phyloP scores from a whole-genome alignment of 2,113 vertebrate genomes.

The Eurypyga helias region DNA sequence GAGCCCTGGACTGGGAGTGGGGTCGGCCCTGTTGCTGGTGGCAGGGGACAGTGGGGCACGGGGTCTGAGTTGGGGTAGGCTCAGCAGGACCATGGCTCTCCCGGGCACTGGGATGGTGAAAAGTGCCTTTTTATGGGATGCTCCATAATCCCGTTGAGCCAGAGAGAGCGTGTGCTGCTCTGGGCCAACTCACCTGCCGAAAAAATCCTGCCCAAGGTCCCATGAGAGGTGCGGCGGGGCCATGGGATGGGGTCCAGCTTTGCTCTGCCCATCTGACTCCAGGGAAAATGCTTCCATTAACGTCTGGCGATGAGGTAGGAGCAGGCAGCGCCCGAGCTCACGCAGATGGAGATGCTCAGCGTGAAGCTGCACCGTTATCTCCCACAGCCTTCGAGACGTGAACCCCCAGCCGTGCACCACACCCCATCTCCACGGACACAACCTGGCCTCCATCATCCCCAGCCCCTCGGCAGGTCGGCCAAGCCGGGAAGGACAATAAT shows the following conservation, averaged over 20 bases:
- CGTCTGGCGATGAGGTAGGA: neutral
- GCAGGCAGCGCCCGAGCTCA: neutral
- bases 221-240: neutral
- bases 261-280: neutral
- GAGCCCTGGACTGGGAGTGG: rapidly evolving
- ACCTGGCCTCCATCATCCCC: neutral
- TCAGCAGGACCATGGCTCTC: neutral
- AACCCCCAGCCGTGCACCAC: rapidly evolving
- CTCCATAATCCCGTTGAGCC: neutral
- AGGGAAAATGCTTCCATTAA: neutral
- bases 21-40: neutral
- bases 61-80: neutral
- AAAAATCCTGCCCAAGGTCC: neutral
- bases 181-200: neutral
- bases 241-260: neutral
- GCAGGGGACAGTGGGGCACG: neutral
- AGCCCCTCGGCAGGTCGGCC: neutral
- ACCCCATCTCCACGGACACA: rapidly evolving
- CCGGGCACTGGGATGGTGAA: rapidly evolving
- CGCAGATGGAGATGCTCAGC: rapidly evolving
- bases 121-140: neutral
- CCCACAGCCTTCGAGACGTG: rapidly evolving
- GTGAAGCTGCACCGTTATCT: neutral
- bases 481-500: neutral
- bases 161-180: rapidly evolving